A percentile compares a stretch with the other conserved stretches of the same genome.
phyloP scores from a whole-genome alignment of 2,797 vertebrate genomes.

The Anguilla pacifica region DNA sequence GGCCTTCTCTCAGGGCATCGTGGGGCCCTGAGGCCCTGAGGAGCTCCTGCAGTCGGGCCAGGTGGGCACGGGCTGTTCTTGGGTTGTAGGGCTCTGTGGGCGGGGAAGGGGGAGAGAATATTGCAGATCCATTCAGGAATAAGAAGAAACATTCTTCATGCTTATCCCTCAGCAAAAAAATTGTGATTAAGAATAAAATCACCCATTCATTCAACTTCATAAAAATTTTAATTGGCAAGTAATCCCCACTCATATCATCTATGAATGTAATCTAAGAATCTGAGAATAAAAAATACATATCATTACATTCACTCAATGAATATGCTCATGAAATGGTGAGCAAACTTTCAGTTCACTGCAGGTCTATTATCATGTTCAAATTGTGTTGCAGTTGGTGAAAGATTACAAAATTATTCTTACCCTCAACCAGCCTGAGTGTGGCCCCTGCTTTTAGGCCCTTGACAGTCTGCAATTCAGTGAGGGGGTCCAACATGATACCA shows the following conservation, averaged over 20 bases:
- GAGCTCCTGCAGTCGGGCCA: conserved; percentile 75
- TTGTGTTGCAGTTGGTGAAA: not conserved
- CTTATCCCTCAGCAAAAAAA: not conserved
- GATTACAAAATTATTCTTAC: conserved; percentile 49
- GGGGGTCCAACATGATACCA: conserved; percentile 67
- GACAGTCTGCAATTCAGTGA: conserved; percentile 64
- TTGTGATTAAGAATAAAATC: not conserved
- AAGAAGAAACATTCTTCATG: not conserved
- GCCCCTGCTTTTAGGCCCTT: conserved; percentile 74
- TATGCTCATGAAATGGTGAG: not conserved
- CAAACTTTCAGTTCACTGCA: not conserved
- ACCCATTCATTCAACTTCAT: not conserved
- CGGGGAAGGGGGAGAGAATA: conserved; percentile 1
- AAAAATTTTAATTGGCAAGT: not conserved
- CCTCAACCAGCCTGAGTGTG: conserved; percentile 73
- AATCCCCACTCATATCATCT: not conserved
- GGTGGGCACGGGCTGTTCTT: conserved; percentile 70
- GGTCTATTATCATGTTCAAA: not conserved
- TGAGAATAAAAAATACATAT: not conserved
- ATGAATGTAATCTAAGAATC: not conserved
- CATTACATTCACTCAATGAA: not conserved
- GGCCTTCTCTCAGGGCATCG: conserved; percentile 75
- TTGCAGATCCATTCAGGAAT: not conserved
- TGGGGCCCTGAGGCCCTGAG: conserved; percentile 70
- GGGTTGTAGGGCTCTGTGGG: conserved; percentile 75